Evolutionary conservation across 2,888 invertebrate genomes (phyloP), one percentile per base, ranked within the genome.

Genomic region (Sphecodes monilicornis): DNA sequence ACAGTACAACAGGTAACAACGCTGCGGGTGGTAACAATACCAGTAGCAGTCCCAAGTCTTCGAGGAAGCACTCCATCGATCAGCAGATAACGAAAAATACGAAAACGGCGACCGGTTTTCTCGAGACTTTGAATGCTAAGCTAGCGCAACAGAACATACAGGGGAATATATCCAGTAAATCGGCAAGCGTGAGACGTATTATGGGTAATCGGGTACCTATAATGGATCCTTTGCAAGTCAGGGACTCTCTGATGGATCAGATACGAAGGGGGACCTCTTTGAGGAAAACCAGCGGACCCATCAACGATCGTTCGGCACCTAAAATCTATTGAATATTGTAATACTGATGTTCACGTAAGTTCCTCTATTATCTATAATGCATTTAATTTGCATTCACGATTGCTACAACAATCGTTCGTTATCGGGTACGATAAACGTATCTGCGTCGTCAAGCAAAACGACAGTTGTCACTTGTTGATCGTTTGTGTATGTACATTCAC

Each of bases 231-330:
- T 76, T 92, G 4, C 94, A 94, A 79, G 93, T 94, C n/a, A 91
- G 94, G 73, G 98, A 98, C 89, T 98, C 98, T 0, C 95, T 98
- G n/a, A 98, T 98, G 98, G 98, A 98, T 95, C 98, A 98, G 94
- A 98, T 98, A 85, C 97, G 98, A 92, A 96, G 97, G 86, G 98
- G 98, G 80, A 98, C 98, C 29, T 97, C 97, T 60, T 94, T 98
- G 80, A 97, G 97, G 82, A 97, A 98, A 91, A 97, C 98, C 88
- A 96, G 97, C 89, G 96, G 95, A n/a, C 93, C 96, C 22, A 96
- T 97, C 92, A 97, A 97, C 95, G 98, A 98, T 95, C 96, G 98
- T 88, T 98, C 98, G 74, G 98, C 98, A 85, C 98, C 98, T 43
- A 97, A 98, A 95, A 98, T 98, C 95, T 97, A 97, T 93, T 97